phyloP scores from a whole-genome alignment of 2,888 invertebrate genomes.

The Argyra leucocephala region DNA sequence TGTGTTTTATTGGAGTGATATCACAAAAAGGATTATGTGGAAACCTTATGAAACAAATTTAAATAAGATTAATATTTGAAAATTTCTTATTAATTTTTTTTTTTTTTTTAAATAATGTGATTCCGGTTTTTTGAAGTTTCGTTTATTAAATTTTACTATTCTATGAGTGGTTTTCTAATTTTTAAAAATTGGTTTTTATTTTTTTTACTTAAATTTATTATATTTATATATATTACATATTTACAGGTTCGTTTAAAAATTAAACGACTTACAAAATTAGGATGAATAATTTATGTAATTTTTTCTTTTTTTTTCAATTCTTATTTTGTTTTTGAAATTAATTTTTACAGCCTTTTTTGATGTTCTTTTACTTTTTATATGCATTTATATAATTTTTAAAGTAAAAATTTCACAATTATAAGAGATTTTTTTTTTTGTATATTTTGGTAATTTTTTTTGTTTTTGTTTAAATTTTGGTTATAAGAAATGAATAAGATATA shows the following conservation, averaged over 20 bases:
- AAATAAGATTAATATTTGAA: too few species aligned
- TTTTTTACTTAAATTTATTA: background rate
- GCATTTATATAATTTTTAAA: background rate
- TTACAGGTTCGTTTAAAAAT: conserved; percentile 1
- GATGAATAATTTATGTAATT: conserved; percentile 1
- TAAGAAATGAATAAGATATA: background rate
- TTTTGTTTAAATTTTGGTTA: too few species aligned
- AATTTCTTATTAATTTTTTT: background rate
- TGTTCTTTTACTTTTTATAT: conserved; percentile 6
- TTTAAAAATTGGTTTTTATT: background rate
- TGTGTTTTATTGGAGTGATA: too few species aligned
- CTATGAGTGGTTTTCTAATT: background rate
- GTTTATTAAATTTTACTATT: background rate
- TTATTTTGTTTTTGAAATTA: background rate
- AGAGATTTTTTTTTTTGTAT: background rate
- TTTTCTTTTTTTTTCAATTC: background rate
- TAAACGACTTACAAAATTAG: conserved; percentile 3
- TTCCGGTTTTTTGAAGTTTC: background rate
- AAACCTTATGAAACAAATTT: too few species aligned
- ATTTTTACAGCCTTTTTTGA: conserved; percentile 6
- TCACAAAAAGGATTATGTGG: too few species aligned
- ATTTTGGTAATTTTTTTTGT: background rate
- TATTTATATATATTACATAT: background rate
- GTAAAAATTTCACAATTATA: conserved; percentile 6
- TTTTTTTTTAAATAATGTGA: background rate